Evolutionary conservation across 2,113 vertebrate species (phyloP).

Genomic region (Cochlearius cochlearius): DNA sequence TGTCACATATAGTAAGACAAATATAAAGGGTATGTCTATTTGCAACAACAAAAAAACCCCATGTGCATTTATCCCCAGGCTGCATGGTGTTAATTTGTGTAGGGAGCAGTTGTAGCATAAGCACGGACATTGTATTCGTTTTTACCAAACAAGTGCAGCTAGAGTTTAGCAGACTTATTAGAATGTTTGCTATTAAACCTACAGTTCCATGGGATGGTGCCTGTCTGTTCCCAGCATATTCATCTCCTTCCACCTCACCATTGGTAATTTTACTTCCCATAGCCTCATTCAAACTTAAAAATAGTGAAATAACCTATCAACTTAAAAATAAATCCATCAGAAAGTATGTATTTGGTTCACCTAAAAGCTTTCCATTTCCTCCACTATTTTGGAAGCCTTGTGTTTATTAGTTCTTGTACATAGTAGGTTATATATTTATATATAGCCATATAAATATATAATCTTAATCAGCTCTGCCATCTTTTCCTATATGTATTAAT

Average conservation of each 20-base stretch:
- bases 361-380: not conserved
- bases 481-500: not conserved
- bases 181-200: not conserved
- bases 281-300: not conserved
- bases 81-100: not conserved
- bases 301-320: not conserved
- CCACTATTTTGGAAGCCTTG: not conserved
- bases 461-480: not conserved
- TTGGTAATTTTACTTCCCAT: not conserved
- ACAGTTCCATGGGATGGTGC: not conserved
- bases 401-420: not conserved
- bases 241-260: not conserved
- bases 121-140: not conserved
- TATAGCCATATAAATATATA: not conserved
- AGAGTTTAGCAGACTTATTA: not conserved
- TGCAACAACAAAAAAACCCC: not conserved
- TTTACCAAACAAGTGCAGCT: not conserved
- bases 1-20: not conserved
- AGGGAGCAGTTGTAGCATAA: not conserved
- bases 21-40: rapidly evolving
- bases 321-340: not conserved
- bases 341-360: not conserved
- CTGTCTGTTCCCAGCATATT: not conserved
- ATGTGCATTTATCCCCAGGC: not conserved
- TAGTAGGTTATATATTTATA: not conserved